phyloP scores from a whole-genome alignment of 2,113 vertebrate genomes.

The Puma concolor region DNA sequence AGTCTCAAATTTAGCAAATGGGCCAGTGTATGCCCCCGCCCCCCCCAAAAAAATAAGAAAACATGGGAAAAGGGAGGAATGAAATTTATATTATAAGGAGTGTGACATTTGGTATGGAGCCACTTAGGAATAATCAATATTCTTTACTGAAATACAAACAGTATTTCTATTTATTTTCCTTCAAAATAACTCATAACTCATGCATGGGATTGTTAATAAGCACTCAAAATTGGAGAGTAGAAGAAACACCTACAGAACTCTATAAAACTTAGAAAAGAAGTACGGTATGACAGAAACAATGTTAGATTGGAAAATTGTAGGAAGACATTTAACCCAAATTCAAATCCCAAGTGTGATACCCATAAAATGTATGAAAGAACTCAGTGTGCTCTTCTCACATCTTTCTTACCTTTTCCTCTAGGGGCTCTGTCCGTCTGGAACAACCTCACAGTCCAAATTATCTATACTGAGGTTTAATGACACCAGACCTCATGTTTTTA shows the following conservation, averaged over 20 bases:
- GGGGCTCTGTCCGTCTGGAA: not conserved
- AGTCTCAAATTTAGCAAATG: not conserved
- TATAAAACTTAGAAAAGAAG: not conserved
- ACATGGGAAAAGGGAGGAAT: not conserved
- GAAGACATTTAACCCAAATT: not conserved
- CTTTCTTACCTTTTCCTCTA: not conserved
- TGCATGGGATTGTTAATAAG: not conserved
- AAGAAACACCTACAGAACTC: not conserved
- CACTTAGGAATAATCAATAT: not conserved
- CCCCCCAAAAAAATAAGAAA: not conserved
- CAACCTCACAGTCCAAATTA: not conserved
- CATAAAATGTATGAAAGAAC: not conserved
- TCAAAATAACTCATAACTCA: not conserved
- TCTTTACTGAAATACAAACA: not conserved
- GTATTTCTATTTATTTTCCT: not conserved
- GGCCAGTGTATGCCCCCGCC: not conserved
- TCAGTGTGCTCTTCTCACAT: not conserved
- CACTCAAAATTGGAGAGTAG: not conserved
- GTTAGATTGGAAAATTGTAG: not conserved
- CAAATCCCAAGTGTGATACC: not conserved
- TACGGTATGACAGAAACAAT: not conserved
- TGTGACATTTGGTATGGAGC: not conserved
- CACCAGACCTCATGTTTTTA: not conserved
- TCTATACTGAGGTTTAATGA: not conserved
- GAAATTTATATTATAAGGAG: not conserved